Base-by-base conservation (phyloP, 2,113 vertebrate species). In the Geococcyx californianus region DNA sequence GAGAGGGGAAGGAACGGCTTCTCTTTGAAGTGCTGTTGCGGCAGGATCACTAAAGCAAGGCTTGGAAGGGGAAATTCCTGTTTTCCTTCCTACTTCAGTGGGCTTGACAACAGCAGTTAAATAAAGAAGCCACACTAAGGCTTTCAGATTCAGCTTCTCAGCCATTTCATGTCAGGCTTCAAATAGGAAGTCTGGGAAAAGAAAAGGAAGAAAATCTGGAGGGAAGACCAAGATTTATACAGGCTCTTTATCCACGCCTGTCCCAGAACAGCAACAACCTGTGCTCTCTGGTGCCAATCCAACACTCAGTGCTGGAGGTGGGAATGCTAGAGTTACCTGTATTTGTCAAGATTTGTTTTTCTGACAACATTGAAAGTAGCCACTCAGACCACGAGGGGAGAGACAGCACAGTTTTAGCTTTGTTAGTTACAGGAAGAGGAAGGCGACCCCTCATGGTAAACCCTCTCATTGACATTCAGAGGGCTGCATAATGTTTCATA, bases 1-100 rank as follows among this genome's bases (percentile, higher is more conserved):
- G 93, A 76, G 73, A 95, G 83, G 85, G 94, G 93, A 96, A 97
- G 95, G 92, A 96, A 90, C 76, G 84, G 47, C 79, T 86, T 92
- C 4, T 17, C 93, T 97, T 96, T 97, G 94, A 96, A 95, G 92
- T 92, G 47, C 56, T 86, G 76, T 66, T 3, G 20, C 90, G 83
- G 73, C 88, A 87, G 40, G 68, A 93, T 95, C 64, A 72, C 79
- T 88, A 94, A 86, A 90, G 83, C 52, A 90, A 88, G 12, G n/a
- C 25, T 96, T 72, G 3, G 5, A 87, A 93, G 33, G 83, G 93
- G 93, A 96, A 96, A 96, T 96, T 96, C 94, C 92, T 95, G 91
- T 97, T 96, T 96, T 34, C 73, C 62, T 94, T 94, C 73, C 64
- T 75, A 52, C 76, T 84, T 92, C 69, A 92, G 38, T 5, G 28